Evolutionary conservation across 2,888 invertebrate genomes (phyloP), one percentile per base, ranked within the genome.

Genomic region (Parapristionchus giblindavisi): DNA sequence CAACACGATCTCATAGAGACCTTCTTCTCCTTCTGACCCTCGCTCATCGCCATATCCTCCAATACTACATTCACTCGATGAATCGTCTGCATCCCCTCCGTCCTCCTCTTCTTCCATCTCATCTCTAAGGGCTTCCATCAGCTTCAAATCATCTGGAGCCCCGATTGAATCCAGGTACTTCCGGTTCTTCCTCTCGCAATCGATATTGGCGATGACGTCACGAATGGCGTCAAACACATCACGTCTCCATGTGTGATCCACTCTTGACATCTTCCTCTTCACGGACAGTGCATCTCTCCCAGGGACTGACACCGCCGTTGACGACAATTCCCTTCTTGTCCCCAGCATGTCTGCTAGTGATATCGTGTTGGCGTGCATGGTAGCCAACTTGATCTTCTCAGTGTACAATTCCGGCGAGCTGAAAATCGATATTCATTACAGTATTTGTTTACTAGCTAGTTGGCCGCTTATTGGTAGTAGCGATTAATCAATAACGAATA

Each of bases 261-360:
- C 60, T 24, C 24, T 34, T 2, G 36, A 14, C 60, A 60, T 60
- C 36, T n/a, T 60, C 36, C 60, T 17, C 60, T 34, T 60, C 60
- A 60, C 60, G 32, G 21, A 34, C 2, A 3, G 32, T 4, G 29
- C 21, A 3, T 60, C 60, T 21, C 60, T 2, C 24, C 60, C 60
- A 2, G 5, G 4, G 14, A 34, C 60, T 14, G 17, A 24, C 36
- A 60, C 60, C 3, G 1, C 5, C 3, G 3, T 24, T 6, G 27
- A 24, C 17, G 36, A 32, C 34, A 14, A 8, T 40, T 63, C 40
- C 6, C 17, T 40, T 36, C 63, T 36, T 24, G 27, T 3, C 3
- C 29, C 29, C 8, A 40, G 21, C 11, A 63, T 4, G 24, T 11
- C 8, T 1, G 21, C 34, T 2, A 2, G 3, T 3, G 40, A 24